Conservation (phyloP, 1,140 invertebrate genomes). For the Pygmarrhopalites habei region DNA sequence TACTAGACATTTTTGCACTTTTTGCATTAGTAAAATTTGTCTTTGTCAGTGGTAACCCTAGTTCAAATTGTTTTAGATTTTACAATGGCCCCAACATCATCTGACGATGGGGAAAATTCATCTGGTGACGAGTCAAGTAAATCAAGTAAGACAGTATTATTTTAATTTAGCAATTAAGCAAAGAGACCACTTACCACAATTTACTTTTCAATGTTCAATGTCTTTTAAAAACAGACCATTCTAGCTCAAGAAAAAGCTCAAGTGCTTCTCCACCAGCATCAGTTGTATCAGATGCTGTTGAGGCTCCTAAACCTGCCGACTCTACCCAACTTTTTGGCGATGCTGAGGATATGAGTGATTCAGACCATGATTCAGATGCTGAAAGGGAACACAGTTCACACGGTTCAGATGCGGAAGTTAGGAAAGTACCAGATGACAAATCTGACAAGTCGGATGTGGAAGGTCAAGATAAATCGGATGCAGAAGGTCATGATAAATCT, state of each 20-base stretch:
- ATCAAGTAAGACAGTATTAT: too few species aligned
- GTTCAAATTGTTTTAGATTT: slow-evolving; percentile 1
- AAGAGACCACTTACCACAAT: too few species aligned
- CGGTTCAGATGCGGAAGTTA: too few species aligned
- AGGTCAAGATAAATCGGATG: not conserved
- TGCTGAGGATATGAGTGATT: slow-evolving; percentile 75
- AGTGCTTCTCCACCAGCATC: not conserved
- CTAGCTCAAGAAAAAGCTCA: slow-evolving; percentile 12
- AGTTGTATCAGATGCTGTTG: slow-evolving; percentile 2
- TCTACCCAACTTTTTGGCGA: slow-evolving; percentile 85
- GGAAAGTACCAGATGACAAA: slow-evolving; percentile 40
- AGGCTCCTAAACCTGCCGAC: slow-evolving; percentile 46
- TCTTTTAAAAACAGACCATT: too few species aligned
- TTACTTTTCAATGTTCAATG: too few species aligned
- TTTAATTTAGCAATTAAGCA: too few species aligned
- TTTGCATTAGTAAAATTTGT: too few species aligned
- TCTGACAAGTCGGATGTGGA: slow-evolving; percentile 47
- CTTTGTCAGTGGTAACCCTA: too few species aligned
- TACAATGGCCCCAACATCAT: not conserved
- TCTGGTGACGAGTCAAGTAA: too few species aligned
- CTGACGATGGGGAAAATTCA: too few species aligned
- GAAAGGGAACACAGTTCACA: too few species aligned
- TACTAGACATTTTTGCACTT: too few species aligned
- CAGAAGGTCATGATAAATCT: slow-evolving; percentile 47
- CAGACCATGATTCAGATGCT: slow-evolving; percentile 53